Evolutionary conservation across 2,113 vertebrate genomes (phyloP).

Genomic region (Burhinus bistriatus): DNA sequence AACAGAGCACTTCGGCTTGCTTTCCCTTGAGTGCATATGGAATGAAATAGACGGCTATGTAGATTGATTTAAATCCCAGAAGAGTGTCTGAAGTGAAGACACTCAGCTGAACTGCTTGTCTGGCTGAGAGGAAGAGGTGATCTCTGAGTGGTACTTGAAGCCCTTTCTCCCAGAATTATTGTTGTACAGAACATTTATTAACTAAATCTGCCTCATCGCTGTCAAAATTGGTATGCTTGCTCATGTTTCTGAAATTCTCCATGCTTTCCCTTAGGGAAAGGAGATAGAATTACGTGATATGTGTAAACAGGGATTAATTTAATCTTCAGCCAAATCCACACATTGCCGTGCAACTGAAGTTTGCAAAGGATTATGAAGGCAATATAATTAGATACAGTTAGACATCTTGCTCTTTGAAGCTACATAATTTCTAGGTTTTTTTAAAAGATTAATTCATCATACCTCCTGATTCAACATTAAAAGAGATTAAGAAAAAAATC

Average conservation of each 20-base stretch:
- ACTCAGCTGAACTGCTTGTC: not conserved
- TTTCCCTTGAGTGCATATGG: not conserved
- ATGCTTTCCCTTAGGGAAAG: conserved; percentile 8
- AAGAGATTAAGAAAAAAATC: not conserved
- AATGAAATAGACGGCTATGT: not conserved
- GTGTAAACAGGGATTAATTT: conserved; percentile 70
- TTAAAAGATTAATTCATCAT: not conserved
- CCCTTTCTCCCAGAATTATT: conserved; percentile 22
- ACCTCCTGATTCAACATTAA: conserved; percentile 19
- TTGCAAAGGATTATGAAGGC: conserved; percentile 63
- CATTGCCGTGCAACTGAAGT: conserved; percentile 34
- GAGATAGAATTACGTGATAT: conserved; percentile 60
- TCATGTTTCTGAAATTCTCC: conserved; percentile 57
- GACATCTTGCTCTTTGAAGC: conserved; percentile 46
- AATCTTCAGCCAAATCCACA: conserved; percentile 65
- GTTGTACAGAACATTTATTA: conserved; percentile 43
- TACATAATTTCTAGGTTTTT: not conserved
- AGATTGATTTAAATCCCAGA: conserved; percentile 24
- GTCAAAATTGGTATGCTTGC: conserved; percentile 64
- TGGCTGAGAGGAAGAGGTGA: conserved; percentile 21
- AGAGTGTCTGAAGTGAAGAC: not conserved
- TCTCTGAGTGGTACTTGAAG: conserved; percentile 32
- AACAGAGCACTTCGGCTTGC: not conserved
- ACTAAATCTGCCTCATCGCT: conserved; percentile 10
- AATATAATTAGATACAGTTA: conserved; percentile 46